Evolutionary conservation across 2,113 vertebrate species (phyloP).

Genomic region (Lophotis ruficrista): DNA sequence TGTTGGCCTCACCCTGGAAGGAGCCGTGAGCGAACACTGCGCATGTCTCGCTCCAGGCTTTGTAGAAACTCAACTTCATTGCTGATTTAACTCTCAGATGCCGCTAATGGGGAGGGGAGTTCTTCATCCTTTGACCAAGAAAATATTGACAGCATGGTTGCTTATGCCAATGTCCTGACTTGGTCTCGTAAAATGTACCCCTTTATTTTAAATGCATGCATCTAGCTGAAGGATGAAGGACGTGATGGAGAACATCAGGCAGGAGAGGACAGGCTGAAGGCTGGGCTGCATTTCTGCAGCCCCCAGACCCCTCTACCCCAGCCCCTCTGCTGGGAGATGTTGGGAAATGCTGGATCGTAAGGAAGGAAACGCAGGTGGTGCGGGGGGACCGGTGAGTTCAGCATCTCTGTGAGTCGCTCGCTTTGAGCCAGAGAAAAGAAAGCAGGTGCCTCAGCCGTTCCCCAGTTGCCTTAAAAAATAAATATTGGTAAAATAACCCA

Average conservation of each 20-base stretch:
- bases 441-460: not conserved
- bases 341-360: fast-evolving
- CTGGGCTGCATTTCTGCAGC: not conserved
- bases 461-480: not conserved
- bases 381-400: fast-evolving
- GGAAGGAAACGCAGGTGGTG: not conserved
- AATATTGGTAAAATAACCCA: not conserved
- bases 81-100: not conserved
- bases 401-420: not conserved
- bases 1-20: not conserved
- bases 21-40: fast-evolving
- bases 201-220: not conserved
- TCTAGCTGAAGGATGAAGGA: not conserved
- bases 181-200: not conserved
- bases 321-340: not conserved
- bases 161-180: not conserved
- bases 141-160: not conserved
- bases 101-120: not conserved
- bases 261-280: not conserved
- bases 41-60: not conserved
- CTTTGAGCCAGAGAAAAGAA: not conserved
- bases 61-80: not conserved
- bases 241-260: not conserved
- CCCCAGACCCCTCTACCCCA: not conserved
- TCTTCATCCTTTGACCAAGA: not conserved